A percentile compares a stretch with the other conserved stretches of the same genome.
These are phyloP conservation scores for Scylla paramamosain DNA, from an alignment of 1,140 invertebrate genomes.

Conservation along the genomic window DNA sequence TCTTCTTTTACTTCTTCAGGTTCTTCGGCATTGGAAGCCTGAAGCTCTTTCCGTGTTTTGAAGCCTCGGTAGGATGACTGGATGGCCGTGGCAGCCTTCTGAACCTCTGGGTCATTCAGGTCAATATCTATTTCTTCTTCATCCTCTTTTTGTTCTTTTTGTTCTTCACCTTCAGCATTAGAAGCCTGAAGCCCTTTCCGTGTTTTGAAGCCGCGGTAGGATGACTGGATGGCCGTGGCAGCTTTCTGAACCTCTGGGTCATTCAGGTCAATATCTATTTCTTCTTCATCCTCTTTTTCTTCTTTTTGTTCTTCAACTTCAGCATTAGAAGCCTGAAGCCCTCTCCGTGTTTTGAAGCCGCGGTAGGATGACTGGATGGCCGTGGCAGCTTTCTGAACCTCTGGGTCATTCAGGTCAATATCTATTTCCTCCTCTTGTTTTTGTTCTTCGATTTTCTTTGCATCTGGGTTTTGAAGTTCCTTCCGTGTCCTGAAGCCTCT, in stretches of 20 bases:
- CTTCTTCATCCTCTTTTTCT: neutral
- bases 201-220: neutral
- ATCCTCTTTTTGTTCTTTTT: neutral
- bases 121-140: neutral
- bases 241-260: neutral
- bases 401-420: neutral
- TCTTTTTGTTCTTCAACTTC: neutral
- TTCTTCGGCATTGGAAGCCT: neutral
- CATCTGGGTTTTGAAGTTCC: neutral
- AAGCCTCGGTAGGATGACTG: conserved; percentile 31
- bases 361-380: neutral
- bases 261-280: neutral
- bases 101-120: neutral
- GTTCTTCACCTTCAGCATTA: neutral
- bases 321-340: neutral
- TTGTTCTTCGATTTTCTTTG: neutral
- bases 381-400: neutral
- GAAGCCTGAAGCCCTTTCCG: neutral
- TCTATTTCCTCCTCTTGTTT: neutral
- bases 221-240: neutral
- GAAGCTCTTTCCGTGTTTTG: neutral
- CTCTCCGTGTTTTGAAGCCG: neutral
- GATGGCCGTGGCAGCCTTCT: conserved; percentile 2
- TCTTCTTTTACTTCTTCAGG: neutral
- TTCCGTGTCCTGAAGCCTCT: neutral